Evolutionary conservation across 2,797 vertebrate species (phyloP), one percentile per base, ranked within the genome.

Genomic region (Paramormyrops hopkinsi): DNA sequence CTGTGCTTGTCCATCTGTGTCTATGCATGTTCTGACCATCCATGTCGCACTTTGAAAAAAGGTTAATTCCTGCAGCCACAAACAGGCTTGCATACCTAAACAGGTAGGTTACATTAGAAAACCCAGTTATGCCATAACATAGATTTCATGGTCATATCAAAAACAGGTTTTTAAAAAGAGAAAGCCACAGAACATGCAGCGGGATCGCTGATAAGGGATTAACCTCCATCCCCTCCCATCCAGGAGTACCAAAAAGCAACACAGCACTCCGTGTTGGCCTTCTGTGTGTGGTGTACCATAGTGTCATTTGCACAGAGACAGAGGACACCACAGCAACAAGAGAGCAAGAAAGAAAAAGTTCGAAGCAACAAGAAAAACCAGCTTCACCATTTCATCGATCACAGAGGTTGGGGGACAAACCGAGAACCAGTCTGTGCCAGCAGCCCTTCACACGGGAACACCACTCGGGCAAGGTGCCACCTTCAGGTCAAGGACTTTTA

Each of bases 321-420:
- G 82, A 7, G 44, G 2, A 12, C n/a, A 11, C 41, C n/a, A 84
- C 25, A 84, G 82, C 41, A 85, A 46, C 51, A 51, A 29, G n/a
- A 48, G 19, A 53, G 4, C n/a, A 48, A 87, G 25, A 50, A 17
- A 59, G 37, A 11, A 46, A 44, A 11, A 46, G 76, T 41, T 44
- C 2, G 7, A 41, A 37, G 37, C 9, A 59, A 84, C 41, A 85
- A 46, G 69, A 88, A 89, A 86, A 91, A 83, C 89, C 22, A 82
- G 46, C 86, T 89, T 88, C n/a, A 84, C 17, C 59, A 88, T 88
- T 89, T 88, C 7, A 48, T 50, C 12, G 0, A 37, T 73, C 29
- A 73, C 69, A 17, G 33, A 73, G 50, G 76, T 46, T 22, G 41
- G 54, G 8, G 56, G 50, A 50, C 37, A 83, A 50, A 73, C 37